Evolutionary conservation across 2,888 invertebrate genomes (phyloP).

Genomic region (Thumatha senex): DNA sequence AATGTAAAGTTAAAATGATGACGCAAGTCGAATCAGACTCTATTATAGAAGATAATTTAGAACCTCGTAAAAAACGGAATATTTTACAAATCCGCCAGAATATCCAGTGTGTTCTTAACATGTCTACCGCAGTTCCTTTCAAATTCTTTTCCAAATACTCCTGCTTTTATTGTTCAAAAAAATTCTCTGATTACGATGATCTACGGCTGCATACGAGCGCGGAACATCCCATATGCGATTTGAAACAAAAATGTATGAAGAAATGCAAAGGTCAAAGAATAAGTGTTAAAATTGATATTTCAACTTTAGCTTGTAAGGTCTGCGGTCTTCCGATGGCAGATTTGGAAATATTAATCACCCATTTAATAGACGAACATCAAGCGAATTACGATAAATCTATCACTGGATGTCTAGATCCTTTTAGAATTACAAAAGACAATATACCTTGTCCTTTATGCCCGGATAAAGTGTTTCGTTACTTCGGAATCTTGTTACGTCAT

Average conservation of each 20-base stretch:
- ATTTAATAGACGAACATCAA: conserved; percentile 59
- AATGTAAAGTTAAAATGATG: conserved; percentile 55
- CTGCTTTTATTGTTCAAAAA: conserved; percentile 70
- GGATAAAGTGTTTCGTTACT: conserved; percentile 59
- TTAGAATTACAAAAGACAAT: conserved; percentile 63
- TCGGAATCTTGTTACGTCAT: conserved; percentile 63
- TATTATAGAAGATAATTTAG: conserved; percentile 30
- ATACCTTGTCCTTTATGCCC: conserved; percentile 67
- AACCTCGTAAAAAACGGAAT: conserved; percentile 56
- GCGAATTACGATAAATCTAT: conserved; percentile 65
- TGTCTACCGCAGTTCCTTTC: conserved; percentile 73
- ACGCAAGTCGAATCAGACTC: conserved; percentile 32
- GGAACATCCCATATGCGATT: conserved; percentile 66
- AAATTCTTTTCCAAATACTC: conserved; percentile 67
- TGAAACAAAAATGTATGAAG: conserved; percentile 65
- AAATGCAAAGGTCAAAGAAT: conserved; percentile 70
- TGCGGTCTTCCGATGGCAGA: conserved; percentile 50
- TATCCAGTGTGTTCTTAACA: conserved; percentile 67
- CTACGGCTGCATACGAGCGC: conserved; percentile 56
- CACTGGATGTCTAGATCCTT: conserved; percentile 63
- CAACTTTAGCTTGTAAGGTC: conserved; percentile 59
- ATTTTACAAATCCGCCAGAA: conserved; percentile 63
- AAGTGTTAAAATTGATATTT: conserved; percentile 65
- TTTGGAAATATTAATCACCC: conserved; percentile 61
- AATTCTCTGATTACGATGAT: conserved; percentile 66